A percentile compares a stretch with the other conserved stretches of the same genome.
These are phyloP conservation scores for Stictonetta naevosa DNA, from an alignment of 2,113 vertebrate species.

Conservation along the genomic window DNA sequence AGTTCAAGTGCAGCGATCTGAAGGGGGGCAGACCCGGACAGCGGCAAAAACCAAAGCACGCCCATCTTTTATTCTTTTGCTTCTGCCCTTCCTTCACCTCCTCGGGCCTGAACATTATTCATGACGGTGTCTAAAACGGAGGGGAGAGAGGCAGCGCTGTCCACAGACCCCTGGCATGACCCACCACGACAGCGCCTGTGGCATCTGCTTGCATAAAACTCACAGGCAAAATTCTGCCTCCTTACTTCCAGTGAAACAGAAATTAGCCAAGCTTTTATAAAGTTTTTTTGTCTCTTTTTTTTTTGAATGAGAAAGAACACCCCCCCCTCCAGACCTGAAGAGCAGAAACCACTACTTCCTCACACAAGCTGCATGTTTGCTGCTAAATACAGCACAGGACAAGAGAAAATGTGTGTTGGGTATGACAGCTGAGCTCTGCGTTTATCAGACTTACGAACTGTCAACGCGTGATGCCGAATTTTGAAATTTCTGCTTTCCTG, in stretches of 20 bases:
- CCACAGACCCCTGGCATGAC: neutral
- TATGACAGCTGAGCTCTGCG: neutral
- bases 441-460: neutral
- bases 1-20: neutral
- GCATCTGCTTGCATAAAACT: neutral
- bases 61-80: neutral
- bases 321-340: neutral
- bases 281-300: neutral
- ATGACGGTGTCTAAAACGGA: neutral
- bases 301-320: neutral
- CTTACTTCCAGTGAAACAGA: neutral
- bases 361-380: neutral
- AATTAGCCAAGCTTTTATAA: neutral
- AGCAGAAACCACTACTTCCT: slow-evolving; percentile 50
- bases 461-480: neutral
- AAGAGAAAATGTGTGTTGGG: neutral
- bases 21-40: neutral
- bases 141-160: neutral
- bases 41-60: neutral
- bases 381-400: neutral
- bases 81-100: neutral
- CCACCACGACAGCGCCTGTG: accelerated
- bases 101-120: neutral
- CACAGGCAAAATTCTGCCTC: neutral
- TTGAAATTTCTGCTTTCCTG: slow-evolving; percentile 28